These are phyloP conservation scores for Brachyptera putata DNA, from an alignment of 2,888 invertebrate genomes.

Conservation along the genomic window DNA sequence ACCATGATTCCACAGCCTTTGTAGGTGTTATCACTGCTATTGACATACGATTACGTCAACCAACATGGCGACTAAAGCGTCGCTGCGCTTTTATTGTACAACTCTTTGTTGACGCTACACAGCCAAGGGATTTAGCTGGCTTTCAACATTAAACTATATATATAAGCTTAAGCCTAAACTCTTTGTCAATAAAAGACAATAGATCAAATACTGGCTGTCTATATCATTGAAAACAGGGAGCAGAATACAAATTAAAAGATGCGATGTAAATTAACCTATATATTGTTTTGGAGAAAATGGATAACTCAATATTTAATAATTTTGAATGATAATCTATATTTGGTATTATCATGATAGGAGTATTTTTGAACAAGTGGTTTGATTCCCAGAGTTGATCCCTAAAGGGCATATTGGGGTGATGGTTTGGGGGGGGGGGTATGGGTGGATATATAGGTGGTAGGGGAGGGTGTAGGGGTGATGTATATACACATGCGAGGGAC, in stretches of 20 bases:
- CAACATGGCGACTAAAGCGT: constrained; percentile 8
- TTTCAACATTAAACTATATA: background rate
- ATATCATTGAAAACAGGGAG: no score
- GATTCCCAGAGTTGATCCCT: constrained; percentile 25
- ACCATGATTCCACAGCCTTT: no score
- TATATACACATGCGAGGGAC: background rate
- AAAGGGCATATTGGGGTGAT: background rate
- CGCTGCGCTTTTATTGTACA: constrained; percentile 10
- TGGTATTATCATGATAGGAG: no score
- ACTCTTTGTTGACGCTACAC: constrained; percentile 4
- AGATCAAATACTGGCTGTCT: no score
- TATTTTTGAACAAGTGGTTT: constrained; percentile 29
- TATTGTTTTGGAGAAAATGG: no score
- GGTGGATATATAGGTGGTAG: background rate
- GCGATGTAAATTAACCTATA: no score
- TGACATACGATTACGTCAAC: background rate
- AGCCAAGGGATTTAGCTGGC: constrained; percentile 10
- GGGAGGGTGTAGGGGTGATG: background rate
- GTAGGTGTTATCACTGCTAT: background rate
- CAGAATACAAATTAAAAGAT: no score
- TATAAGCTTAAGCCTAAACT: background rate
- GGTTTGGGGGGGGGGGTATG: background rate
- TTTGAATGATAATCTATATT: no score
- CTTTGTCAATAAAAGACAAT: constrained; percentile 13
- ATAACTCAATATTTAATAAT: no score